Evolutionary conservation across 2,797 vertebrate species (phyloP).

Genomic region (Crotalus adamanteus): DNA sequence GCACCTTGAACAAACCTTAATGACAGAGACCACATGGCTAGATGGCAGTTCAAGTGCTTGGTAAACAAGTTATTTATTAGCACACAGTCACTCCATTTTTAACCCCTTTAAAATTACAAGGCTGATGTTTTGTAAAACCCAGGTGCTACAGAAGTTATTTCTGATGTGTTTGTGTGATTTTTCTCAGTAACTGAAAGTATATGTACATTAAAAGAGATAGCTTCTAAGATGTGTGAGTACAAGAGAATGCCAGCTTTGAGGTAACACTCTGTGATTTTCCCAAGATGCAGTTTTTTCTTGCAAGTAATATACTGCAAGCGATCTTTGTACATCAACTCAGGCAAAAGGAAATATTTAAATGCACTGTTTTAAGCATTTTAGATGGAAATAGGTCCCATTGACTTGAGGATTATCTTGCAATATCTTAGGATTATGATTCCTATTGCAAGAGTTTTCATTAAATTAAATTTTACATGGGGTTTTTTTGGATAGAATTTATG

Average conservation of each 20-base stretch:
- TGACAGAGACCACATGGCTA: constrained; percentile 2
- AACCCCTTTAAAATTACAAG: constrained; percentile 9
- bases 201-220: background rate
- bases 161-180: background rate
- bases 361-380: background rate
- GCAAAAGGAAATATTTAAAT: background rate
- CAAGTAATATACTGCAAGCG: background rate
- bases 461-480: background rate
- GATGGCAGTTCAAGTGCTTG: constrained; percentile 14
- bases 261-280: background rate
- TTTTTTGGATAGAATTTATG: background rate
- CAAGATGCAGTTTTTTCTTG: background rate
- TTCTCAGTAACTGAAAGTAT: background rate
- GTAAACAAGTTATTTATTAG: constrained; percentile 3
- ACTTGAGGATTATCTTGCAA: background rate
- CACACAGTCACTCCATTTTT: constrained; percentile 1
- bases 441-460: background rate
- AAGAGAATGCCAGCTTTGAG: background rate
- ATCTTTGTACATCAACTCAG: background rate
- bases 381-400: background rate
- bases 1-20: constrained; percentile 18
- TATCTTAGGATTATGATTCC: background rate
- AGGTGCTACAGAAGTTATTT: background rate
- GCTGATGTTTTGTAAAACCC: background rate
- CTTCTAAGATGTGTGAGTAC: background rate